A percentile compares a stretch with the other conserved stretches of the same genome.
Evolutionary conservation across 2,797 vertebrate genomes (phyloP).

Genomic region (Helarctos malayanus): DNA sequence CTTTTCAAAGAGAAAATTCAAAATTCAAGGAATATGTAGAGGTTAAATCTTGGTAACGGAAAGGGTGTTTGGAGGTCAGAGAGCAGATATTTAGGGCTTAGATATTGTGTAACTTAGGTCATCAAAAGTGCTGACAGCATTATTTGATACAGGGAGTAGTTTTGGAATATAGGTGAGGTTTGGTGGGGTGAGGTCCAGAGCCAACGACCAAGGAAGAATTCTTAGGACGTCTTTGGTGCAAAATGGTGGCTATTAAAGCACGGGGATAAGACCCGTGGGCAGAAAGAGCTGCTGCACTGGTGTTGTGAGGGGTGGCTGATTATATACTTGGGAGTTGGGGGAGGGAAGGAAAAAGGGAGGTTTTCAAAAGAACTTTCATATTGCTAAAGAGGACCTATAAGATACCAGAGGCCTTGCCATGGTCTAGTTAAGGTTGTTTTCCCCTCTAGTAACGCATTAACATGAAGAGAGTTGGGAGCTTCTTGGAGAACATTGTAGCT

Average conservation of each 20-base stretch:
- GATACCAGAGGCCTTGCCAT: neutral
- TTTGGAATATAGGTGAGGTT: neutral
- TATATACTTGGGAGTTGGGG: neutral
- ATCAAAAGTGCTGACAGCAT: neutral
- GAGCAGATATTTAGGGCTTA: neutral
- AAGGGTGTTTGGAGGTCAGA: neutral
- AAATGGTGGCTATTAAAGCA: neutral
- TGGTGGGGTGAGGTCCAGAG: neutral
- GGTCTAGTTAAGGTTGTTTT: neutral
- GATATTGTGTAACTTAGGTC: neutral
- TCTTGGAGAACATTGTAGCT: neutral
- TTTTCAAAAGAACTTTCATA: neutral
- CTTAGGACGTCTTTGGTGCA: neutral
- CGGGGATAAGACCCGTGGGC: accelerated
- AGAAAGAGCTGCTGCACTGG: neutral
- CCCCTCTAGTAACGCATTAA: neutral
- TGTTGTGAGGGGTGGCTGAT: neutral
- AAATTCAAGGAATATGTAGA: neutral
- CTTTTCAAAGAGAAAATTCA: neutral
- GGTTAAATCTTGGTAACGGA: neutral
- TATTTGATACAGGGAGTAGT: neutral
- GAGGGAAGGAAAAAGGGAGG: neutral
- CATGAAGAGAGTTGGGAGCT: neutral
- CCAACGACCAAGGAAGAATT: neutral
- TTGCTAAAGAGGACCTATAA: neutral